A percentile compares a stretch with the other conserved stretches of the same genome.
Evolutionary conservation across 2,113 vertebrate species (phyloP).

Genomic region (Gambusia holbrooki): DNA sequence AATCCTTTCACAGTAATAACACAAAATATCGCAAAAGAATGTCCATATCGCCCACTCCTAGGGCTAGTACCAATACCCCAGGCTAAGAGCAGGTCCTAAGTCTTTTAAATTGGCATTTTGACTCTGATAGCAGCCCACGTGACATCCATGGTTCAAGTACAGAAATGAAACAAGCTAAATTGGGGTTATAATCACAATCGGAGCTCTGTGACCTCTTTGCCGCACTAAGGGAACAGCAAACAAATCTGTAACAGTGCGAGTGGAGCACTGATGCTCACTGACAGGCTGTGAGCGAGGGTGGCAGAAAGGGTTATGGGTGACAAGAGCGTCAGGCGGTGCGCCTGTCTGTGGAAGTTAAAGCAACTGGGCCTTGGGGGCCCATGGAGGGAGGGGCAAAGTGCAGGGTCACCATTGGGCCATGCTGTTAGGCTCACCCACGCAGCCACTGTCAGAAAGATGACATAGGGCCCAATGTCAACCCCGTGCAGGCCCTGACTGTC

Average conservation of each 20-base stretch:
- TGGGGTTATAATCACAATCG: constrained; percentile 16
- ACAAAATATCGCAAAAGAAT: no score
- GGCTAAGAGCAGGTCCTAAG: constrained; percentile 28
- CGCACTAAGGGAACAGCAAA: constrained; percentile 50
- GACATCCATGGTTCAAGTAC: constrained; percentile 1
- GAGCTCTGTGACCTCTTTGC: constrained; percentile 26
- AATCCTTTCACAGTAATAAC: no score
- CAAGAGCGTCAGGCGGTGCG: constrained; percentile 44
- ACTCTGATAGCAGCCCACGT: constrained; percentile 10
- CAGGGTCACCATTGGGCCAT: constrained; percentile 71
- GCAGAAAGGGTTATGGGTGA: constrained; percentile 57
- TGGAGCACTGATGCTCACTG: constrained; percentile 69
- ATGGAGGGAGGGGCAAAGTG: constrained; percentile 10
- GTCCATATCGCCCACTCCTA: no score
- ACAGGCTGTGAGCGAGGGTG: constrained; percentile 72
- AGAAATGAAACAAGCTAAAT: constrained; percentile 14
- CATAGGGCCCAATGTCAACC: constrained; percentile 22
- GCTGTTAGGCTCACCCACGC: constrained; percentile 53
- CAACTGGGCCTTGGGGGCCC: constrained; percentile 59
- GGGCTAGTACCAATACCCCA: constrained; percentile 25
- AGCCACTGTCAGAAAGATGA: constrained; percentile 70
- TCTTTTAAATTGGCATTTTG: constrained; percentile 10
- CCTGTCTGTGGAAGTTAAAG: constrained; percentile 75
- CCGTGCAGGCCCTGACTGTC: constrained; percentile 45
- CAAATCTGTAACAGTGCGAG: constrained; percentile 49